Percentiles rank a stretch among this genome's conserved stretches.
phyloP scores from a whole-genome alignment of 30 jellyfish, hydroid and myxozoan genomes.

The Morbakka virulenta region DNA sequence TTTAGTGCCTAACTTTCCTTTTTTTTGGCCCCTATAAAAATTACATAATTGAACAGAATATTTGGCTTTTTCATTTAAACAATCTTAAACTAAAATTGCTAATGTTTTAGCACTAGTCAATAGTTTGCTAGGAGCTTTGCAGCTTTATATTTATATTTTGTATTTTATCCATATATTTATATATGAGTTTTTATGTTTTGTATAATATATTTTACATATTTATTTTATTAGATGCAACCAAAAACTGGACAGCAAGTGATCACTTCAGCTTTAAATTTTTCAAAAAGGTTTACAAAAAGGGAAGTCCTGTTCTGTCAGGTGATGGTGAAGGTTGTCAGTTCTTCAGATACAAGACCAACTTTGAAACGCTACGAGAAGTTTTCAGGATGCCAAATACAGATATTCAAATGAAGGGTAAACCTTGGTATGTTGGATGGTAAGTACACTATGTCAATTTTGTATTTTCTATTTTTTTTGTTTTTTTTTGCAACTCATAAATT shows the following conservation, averaged over 20 bases:
- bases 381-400: conserved; percentile 78
- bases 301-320: conserved; percentile 76
- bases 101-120: no score
- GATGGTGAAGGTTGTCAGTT: conserved; percentile 78
- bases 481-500: not conserved
- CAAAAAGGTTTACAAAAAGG: conserved; percentile 61
- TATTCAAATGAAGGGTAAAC: conserved; percentile 73
- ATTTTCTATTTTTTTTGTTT: not conserved
- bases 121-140: no score
- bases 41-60: no score
- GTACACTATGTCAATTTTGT: no score
- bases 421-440: conserved; percentile 96
- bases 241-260: conserved; percentile 82
- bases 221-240: conserved; percentile 85
- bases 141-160: no score
- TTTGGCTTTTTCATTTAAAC: no score
- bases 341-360: conserved; percentile 82
- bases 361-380: conserved; percentile 58
- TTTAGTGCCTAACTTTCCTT: no score
- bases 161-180: no score
- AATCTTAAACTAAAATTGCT: no score
- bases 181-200: no score
- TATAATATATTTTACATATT: no score
- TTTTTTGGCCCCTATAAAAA: no score
- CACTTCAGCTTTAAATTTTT: conserved; percentile 60